phyloP scores from a whole-genome alignment of 2,113 vertebrate species.

The Tamias sibiricus region DNA sequence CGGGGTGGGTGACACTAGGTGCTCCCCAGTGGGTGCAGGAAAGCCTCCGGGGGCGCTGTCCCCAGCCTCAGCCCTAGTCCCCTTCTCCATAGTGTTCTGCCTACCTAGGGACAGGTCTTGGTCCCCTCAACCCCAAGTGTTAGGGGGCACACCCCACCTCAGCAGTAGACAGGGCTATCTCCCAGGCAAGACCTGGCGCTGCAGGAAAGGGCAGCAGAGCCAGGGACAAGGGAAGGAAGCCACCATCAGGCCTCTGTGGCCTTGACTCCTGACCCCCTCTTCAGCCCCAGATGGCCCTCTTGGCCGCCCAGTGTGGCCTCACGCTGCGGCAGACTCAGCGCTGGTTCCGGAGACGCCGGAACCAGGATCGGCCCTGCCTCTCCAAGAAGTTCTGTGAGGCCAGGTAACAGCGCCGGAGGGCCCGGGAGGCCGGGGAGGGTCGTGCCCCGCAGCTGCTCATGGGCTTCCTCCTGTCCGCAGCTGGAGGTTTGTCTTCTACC shows the following conservation, averaged over 20 bases:
- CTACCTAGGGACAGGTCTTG: neutral
- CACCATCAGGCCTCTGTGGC: neutral
- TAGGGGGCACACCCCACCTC: neutral
- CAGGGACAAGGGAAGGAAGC: neutral
- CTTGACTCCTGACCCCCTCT: neutral
- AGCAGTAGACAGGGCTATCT: neutral
- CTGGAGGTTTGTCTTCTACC: conserved; percentile 94
- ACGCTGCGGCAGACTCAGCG: conserved; percentile 88
- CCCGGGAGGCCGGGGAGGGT: rapidly evolving
- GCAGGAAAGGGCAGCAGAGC: neutral
- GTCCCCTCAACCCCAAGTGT: neutral
- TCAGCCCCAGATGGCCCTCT: conserved; percentile 78
- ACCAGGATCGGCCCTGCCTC: conserved; percentile 90
- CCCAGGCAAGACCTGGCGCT: neutral
- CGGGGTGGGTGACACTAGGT: neutral
- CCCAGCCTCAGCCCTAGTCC: neutral
- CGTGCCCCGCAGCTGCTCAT: neutral
- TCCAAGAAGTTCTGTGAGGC: conserved; percentile 96
- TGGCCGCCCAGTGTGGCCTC: conserved; percentile 90
- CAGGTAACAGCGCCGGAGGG: conserved; percentile 86
- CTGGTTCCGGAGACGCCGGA: conserved; percentile 93
- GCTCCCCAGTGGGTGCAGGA: neutral
- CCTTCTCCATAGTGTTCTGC: neutral
- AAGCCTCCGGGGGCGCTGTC: neutral
- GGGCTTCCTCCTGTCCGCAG: conserved; percentile 82